Percentiles rank a stretch among this genome's conserved stretches.
These are phyloP conservation scores for Ceratina calcarata DNA, from an alignment of 1,140 invertebrate genomes.

Conservation along the genomic window DNA sequence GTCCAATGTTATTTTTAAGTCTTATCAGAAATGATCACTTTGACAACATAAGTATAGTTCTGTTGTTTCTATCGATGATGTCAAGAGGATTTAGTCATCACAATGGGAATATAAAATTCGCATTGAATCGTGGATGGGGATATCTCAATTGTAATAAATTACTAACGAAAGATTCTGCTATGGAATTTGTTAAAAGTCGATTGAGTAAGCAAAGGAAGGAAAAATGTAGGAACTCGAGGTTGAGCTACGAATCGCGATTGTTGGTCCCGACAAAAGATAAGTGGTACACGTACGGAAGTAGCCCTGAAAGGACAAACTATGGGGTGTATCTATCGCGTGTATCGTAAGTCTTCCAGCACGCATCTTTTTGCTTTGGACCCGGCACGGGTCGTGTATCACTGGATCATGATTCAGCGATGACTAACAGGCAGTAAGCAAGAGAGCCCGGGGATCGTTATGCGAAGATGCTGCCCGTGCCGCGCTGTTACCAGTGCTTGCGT, in stretches of 20 bases:
- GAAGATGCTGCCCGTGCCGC: constrained; percentile 25
- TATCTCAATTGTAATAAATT: too few relatives aligned
- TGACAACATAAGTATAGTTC: too few relatives aligned
- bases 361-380: constrained; percentile 8
- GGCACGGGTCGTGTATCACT: constrained; percentile 54
- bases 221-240: too few relatives aligned
- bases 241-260: not conserved
- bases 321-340: constrained; percentile 39
- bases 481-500: constrained; percentile 34
- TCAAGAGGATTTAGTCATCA: too few relatives aligned
- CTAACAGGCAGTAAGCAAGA: constrained; percentile 49
- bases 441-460: constrained; percentile 58
- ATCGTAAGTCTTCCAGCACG: constrained; percentile 42
- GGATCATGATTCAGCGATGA: constrained; percentile 69
- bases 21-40: too few relatives aligned
- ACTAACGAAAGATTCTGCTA: too few relatives aligned
- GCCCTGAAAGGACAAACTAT: constrained; percentile 32
- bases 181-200: not conserved
- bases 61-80: too few relatives aligned
- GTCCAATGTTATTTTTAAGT: too few relatives aligned
- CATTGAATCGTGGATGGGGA: too few relatives aligned
- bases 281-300: constrained; percentile 30
- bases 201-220: not conserved
- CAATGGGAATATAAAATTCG: too few relatives aligned
- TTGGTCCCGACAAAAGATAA: constrained; percentile 2